Base-by-base conservation (phyloP, 1,140 invertebrate genomes). In the Metaphire vulgaris region DNA sequence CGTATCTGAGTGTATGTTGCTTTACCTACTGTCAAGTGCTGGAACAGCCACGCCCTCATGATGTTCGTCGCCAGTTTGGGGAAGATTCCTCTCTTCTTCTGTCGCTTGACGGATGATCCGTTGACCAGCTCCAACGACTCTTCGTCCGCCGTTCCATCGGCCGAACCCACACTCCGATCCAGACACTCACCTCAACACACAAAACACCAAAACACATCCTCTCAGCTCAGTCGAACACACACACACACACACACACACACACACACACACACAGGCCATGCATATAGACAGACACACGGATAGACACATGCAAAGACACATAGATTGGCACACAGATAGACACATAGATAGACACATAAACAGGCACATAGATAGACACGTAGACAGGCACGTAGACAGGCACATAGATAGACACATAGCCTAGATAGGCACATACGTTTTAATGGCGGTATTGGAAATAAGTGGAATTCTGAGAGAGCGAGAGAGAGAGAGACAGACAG, bases 61-160 rank as follows among this genome's bases (percentile, higher is more conserved):
- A 98, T 98, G 89, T 99, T 99, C 81, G 97, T 99, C 83, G 97
- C 97, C 80, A 98, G 95, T 90, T 99, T 99, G 79, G 97, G 97
- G 88, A 99, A 98, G 87, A 99, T 98, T 82, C 97, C 97, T 84
- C 97, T 89, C 88, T 99, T 98, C 91, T 98, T 98, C 90, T 97
- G 85, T 75, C 84, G 75, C 78, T 84, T 85, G 68, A 81, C 80
- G 69, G 81, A 79, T 26, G 67, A 26, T 33, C 80, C 78, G 67
- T 81, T 34, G 79, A 82, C 72, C 77, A 79, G 69, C n/a, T n/a
- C n/a, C n/a, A n/a, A n/a, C 56, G 81, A 80, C 41, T 80, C 78
- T 65, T 82, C 32, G 69, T 32, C 31, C 26, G 26, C 69, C 26
- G 28, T 2, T 29, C 33, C 69, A 32, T 71, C 69, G 69, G 31